Evolutionary conservation across 1,140 invertebrate genomes (phyloP), one percentile per base, ranked within the genome.

Genomic region (Papilio polyxenes): DNA sequence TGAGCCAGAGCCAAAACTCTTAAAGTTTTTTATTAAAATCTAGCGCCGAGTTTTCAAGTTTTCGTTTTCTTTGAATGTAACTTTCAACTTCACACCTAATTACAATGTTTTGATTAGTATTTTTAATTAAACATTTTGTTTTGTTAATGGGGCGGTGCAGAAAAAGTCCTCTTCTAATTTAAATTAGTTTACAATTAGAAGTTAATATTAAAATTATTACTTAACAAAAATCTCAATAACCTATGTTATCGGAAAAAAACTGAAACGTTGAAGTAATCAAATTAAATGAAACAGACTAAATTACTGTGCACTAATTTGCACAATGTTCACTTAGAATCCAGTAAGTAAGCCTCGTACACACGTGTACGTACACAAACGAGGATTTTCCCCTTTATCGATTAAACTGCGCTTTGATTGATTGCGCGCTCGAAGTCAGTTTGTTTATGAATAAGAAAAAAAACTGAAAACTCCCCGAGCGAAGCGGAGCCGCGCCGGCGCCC

Each of bases 381-480:
- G 10, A 65, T 23, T 65, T 31, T 31, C 23, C 62, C 51, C 62
- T 23, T 23, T 65, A 3, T 9, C 9, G 10, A 65, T 65, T 8
- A 37, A 65, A 31, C 20, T 65, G 62, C 23, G 62, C 9, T 65
- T 31, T 65, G 62, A 65, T 31, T 65, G 62, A 65, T 65, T 31
- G 23, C 62, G 13, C 62, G 4, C 23, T 65, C 62, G 20, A 65
- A 31, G 9, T 65, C 62, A 65, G 62, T 65, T 65, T 65, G 62
- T 65, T 65, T 65, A 65, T 65, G 6, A 65, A 65, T 65, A 65
- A 31, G 62, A 37, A 65, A 65, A 65, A 31, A 31, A 65, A 56
- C 4, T 9, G 20, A 23, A 65, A 65, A 20, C 59, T 17, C 7
- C 48, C 10, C 2, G 17, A 56, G 13, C 53, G 53, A 17, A n/a